These are phyloP conservation scores for Zaprionus bogoriensis DNA, from an alignment of 2,888 invertebrate genomes.

Conservation along the genomic window DNA sequence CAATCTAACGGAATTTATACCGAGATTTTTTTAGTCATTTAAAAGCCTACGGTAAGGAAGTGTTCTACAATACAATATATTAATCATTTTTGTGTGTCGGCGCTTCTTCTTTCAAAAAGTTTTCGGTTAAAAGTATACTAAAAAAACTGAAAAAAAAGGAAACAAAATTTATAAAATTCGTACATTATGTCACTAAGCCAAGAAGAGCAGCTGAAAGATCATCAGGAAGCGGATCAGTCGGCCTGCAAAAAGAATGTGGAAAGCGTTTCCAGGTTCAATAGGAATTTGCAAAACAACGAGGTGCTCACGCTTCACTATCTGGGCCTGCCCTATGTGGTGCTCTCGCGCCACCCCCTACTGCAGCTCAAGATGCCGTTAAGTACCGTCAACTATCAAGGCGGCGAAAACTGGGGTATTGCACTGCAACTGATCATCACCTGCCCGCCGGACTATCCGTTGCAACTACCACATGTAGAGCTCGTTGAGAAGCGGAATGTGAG, in stretches of 20 bases:
- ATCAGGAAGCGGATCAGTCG: background rate
- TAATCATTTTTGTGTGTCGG: background rate
- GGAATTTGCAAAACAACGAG: slow-evolving; percentile 56
- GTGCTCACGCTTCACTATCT: slow-evolving; percentile 60
- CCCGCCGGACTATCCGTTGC: slow-evolving; percentile 51
- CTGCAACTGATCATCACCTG: slow-evolving; percentile 61
- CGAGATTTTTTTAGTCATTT: too few species aligned
- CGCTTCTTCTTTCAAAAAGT: slow-evolving; percentile 37
- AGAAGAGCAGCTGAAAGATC: background rate
- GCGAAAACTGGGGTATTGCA: slow-evolving; percentile 38
- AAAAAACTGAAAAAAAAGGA: background rate
- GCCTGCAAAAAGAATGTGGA: background rate
- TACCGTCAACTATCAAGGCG: slow-evolving; percentile 49
- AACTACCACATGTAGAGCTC: slow-evolving; percentile 49
- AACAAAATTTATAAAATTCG: slow-evolving; percentile 14
- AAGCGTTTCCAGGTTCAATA: slow-evolving; percentile 9
- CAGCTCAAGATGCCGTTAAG: slow-evolving; percentile 54
- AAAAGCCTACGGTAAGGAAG: too few species aligned
- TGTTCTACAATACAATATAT: too few species aligned
- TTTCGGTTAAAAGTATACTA: slow-evolving; percentile 4
- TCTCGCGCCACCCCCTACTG: slow-evolving; percentile 42
- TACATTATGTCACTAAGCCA: background rate
- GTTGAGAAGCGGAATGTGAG: slow-evolving; percentile 56
- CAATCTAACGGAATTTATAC: too few species aligned
- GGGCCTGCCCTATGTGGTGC: slow-evolving; percentile 57